Conservation (phyloP, 1,140 invertebrate genomes). For the Magallana gigas region DNA sequence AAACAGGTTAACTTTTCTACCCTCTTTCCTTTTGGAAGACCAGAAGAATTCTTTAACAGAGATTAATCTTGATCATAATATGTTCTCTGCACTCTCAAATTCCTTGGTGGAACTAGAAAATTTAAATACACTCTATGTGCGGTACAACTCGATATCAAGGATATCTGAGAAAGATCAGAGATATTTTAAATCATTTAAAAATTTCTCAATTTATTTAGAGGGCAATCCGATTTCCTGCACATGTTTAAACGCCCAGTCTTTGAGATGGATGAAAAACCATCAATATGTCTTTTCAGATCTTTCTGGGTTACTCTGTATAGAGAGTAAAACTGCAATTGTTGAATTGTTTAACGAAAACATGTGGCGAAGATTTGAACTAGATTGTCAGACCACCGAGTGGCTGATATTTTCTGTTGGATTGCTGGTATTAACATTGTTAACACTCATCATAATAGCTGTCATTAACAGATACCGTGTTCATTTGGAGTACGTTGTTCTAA, state of each 20-base stretch:
- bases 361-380: background rate
- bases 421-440: background rate
- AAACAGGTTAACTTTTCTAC: background rate
- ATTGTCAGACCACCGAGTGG: background rate
- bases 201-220: background rate
- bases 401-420: background rate
- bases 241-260: background rate
- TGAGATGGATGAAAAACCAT: background rate
- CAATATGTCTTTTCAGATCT: background rate
- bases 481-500: background rate
- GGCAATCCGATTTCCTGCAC: background rate
- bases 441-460: background rate
- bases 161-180: background rate
- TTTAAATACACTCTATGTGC: background rate
- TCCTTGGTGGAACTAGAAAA: background rate
- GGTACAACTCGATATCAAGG: background rate
- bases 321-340: background rate
- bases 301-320: background rate
- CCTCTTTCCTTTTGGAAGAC: background rate
- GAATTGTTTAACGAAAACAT: background rate
- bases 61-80: background rate
- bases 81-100: background rate
- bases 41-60: background rate
- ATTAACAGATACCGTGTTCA: background rate
- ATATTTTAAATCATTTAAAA: background rate